Base-by-base conservation (phyloP, 2,113 vertebrate genomes). In the Labeo rohita region DNA sequence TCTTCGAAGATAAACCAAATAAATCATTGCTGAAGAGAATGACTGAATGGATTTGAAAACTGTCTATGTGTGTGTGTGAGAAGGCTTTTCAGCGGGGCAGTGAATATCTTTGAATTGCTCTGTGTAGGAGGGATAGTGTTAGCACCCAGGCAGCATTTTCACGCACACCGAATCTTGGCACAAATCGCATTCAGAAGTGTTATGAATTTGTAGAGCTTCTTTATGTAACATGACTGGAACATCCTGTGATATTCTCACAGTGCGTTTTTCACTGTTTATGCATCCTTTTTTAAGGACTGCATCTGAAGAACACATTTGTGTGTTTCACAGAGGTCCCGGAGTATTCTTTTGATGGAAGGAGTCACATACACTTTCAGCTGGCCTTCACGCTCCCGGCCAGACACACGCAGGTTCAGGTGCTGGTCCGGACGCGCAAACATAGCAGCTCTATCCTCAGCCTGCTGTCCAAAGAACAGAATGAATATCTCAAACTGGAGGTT, bases 401-500 rank as follows among this genome's bases (percentile, higher is more conserved):
- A 6, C 94, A 93, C 91, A 97, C 94, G 0, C 92, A 88, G 86
- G 89, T 96, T 15, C 94, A 96, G 87, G 95, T 95, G 12, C 91
- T 96, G 92, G 89, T 97, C 61, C 95, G 97, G 83, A 97, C 96
- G 1, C 95, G 96, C 21, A 95, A 96, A 91, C 94, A 95, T 84
- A 88, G 94, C 89, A 90, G 96, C 34, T 87, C 94, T 88, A 92
- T 98, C 91, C 49, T 93, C 6, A 95, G 91, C 86, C 63, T 97
- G 89, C 92, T 92, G 61, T 96, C 97, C 1, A 94, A 90, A 43
- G 94, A 90, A 84, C 95, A 94, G 90, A 96, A 91, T 0, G 96
- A 97, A 81, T 95, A 97, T 90, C 91, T 97, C 21, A 93, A 93
- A 61, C 90, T 97, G 3, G 96, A 97, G 95, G 97, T 97, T 85